Evolutionary conservation across 64 coral and sea anemone genomes (phyloP).

Genomic region (Dendrophyllia cribrosa): DNA sequence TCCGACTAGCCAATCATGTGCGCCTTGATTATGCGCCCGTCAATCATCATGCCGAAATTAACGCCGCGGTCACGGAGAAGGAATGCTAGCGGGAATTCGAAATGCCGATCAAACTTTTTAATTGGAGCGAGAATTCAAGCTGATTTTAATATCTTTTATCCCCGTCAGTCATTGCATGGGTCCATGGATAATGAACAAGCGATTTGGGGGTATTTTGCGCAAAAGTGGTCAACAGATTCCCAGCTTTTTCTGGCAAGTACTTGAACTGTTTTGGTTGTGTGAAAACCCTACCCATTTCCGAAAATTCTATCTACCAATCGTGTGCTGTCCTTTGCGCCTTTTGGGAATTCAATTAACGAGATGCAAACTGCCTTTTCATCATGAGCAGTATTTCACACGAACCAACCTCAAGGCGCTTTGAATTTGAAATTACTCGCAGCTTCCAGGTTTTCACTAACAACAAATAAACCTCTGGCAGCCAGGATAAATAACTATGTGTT

Average conservation of each 20-base stretch:
- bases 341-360: constrained; percentile 38
- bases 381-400: neutral
- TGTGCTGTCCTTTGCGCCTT: neutral
- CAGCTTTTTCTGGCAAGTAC: constrained; percentile 3
- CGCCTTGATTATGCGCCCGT: constrained; percentile 52
- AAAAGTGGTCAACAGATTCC: constrained; percentile 22
- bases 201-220: neutral
- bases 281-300: constrained; percentile 49
- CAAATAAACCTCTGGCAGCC: too few relatives aligned
- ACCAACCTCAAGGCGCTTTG: neutral
- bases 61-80: constrained; percentile 50
- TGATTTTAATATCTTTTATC: constrained; percentile 30
- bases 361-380: constrained; percentile 4
- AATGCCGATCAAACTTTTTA: constrained; percentile 3
- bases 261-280: neutral
- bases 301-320: constrained; percentile 11
- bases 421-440: too few relatives aligned
- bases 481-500: too few relatives aligned
- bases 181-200: neutral
- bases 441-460: too few relatives aligned
- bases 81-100: constrained; percentile 48
- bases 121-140: constrained; percentile 12
- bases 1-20: constrained; percentile 69
- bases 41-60: constrained; percentile 86
- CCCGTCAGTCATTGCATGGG: neutral